A percentile compares a stretch with the other conserved stretches of the same genome.
These are phyloP conservation scores for Atethmia centrago DNA, from an alignment of 2,888 invertebrate genomes.

Conservation along the genomic window DNA sequence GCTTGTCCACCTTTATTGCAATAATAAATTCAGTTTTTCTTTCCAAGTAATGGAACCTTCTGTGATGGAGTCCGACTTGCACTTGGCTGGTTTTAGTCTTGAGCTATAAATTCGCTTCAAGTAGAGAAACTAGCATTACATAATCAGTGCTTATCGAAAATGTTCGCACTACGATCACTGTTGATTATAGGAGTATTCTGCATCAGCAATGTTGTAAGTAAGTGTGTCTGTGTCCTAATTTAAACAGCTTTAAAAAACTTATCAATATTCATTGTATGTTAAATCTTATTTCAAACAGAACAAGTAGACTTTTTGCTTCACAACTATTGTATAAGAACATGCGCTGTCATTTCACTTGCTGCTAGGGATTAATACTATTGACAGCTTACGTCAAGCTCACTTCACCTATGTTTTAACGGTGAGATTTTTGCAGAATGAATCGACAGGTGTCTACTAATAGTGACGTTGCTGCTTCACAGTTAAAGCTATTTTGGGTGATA, in stretches of 20 bases:
- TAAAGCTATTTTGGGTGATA: no score
- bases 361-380: no score
- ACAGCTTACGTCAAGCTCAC: neutral
- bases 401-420: no score
- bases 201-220: slow-evolving; percentile 4
- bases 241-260: neutral
- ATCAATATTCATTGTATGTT: no score
- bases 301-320: neutral
- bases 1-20: neutral
- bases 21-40: neutral
- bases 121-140: neutral
- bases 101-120: slow-evolving; percentile 20
- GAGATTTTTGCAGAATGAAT: no score
- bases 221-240: neutral
- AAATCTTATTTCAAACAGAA: no score
- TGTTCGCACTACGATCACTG: neutral
- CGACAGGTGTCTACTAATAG: no score
- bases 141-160: slow-evolving; percentile 2
- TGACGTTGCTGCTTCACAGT: no score
- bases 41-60: neutral
- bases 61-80: no score
- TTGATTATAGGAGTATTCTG: neutral
- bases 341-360: no score
- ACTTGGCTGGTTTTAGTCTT: neutral
- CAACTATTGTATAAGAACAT: neutral